phyloP scores from a whole-genome alignment of 2,113 vertebrate genomes.

The Bagarius yarrelli region DNA sequence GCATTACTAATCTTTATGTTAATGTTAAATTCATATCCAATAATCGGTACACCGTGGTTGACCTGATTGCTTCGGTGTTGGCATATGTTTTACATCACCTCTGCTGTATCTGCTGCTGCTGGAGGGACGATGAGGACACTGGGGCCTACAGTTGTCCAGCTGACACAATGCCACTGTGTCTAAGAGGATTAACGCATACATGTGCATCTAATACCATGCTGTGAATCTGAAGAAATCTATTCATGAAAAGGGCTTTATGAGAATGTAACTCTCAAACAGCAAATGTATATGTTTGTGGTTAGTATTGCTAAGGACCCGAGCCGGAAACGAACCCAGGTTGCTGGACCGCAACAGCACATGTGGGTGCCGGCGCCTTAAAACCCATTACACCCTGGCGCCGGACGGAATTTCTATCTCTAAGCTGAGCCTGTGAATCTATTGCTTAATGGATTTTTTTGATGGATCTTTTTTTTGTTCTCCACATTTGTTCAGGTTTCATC shows the following conservation, averaged over 20 bases:
- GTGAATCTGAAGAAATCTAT: not conserved
- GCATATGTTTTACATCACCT: slow-evolving; percentile 75
- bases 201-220: not conserved
- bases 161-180: slow-evolving; percentile 59
- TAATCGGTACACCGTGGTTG: slow-evolving; percentile 67
- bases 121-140: slow-evolving; percentile 60
- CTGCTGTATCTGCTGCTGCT: slow-evolving; percentile 62
- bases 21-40: slow-evolving; percentile 70
- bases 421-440: no score
- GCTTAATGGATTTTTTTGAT: no score
- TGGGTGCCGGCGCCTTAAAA: no score
- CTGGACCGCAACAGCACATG: no score
- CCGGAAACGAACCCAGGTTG: no score
- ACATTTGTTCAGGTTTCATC: not conserved
- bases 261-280: not conserved
- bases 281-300: not conserved
- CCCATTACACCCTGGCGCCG: no score
- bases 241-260: not conserved
- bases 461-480: no score
- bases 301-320: no score
- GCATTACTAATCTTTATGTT: slow-evolving; percentile 47
- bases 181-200: not conserved
- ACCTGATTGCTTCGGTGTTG: slow-evolving; percentile 70
- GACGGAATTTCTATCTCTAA: no score
- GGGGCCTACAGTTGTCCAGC: slow-evolving; percentile 52